A percentile compares a stretch with the other conserved stretches of the same genome.
Evolutionary conservation across 1,140 invertebrate genomes (phyloP).

Genomic region (Caenorhabditis brenneri): DNA sequence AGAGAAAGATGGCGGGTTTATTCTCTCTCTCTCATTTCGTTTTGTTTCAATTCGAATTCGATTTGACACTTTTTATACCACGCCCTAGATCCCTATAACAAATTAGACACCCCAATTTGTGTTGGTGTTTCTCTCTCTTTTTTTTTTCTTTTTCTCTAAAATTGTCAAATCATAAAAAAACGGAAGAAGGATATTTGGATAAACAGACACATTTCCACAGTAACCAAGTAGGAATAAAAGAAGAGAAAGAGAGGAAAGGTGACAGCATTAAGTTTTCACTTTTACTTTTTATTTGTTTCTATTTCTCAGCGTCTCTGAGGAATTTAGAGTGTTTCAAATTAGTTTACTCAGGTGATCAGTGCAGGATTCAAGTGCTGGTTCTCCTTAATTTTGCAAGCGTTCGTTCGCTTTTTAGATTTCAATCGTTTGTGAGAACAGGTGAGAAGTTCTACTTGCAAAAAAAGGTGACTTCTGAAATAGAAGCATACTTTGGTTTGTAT

Average conservation of each 20-base stretch:
- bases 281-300: background rate
- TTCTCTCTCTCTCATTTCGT: background rate
- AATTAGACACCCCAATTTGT: background rate
- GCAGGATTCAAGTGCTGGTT: background rate
- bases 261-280: background rate
- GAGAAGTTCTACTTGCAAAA: too few relatives aligned
- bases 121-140: background rate
- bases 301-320: background rate
- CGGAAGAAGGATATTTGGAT: background rate
- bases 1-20: background rate
- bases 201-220: background rate
- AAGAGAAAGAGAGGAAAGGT: background rate
- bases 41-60: constrained; percentile 40
- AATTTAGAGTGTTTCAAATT: background rate
- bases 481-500: too few relatives aligned
- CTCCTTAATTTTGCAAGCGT: background rate
- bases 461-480: too few relatives aligned
- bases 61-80: constrained; percentile 40
- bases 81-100: background rate
- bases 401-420: too few relatives aligned
- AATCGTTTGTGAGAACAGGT: too few relatives aligned
- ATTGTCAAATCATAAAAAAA: background rate
- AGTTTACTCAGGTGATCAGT: constrained; percentile 1
- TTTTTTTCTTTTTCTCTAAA: background rate
- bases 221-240: background rate